Evolutionary conservation across 2,797 vertebrate species (phyloP), one percentile per base, ranked within the genome.

Genomic region (Neosalanx taihuensis): DNA sequence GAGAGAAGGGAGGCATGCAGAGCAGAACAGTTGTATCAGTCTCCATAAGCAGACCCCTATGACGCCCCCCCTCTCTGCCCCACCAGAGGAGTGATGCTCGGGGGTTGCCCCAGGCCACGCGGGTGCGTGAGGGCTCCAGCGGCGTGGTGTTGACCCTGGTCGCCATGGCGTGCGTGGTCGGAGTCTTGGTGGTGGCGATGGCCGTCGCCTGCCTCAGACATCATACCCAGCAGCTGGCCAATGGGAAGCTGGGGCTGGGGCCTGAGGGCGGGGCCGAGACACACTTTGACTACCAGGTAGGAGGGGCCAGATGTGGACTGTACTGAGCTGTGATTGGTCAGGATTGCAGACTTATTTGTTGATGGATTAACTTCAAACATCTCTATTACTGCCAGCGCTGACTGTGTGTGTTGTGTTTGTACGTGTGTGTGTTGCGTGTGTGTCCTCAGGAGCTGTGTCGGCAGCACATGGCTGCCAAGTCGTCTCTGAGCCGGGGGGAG

Each of bases 391-490:
- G 4, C 51, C 18, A n/a, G 17, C 51, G 20, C 35, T 60, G 35
- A 41, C 20, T 30, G 51, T 53, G 46, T 49, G 15, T 15, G 46
- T 4, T 49, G 15, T 49, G 46, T 68, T 67, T 0, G 33, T 51
- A 20, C 1, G 37, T 20, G 29, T 0, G 53, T 73, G 23, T 20
- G 41, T 46, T 70, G 18, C 41, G 0, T 33, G n/a, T 23, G 12
- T 51, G 30, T 13, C n/a, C 59, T 49, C 17, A 41, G 15, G 17
- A 7, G 29, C 26, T 61, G 9, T 18, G 6, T 20, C 93, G 97
- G 74, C 97, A 99, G 88, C 98, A 98, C 90, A 98, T 99, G 98
- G 96, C 97, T 3, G 92, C 96, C 68, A 99, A 98, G 86, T 94
- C 96, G 0, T 93, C 96, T 23, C 93, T 96, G 53, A 94, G 83